phyloP scores from a whole-genome alignment of 2,113 vertebrate genomes.

The Macrotus californicus region DNA sequence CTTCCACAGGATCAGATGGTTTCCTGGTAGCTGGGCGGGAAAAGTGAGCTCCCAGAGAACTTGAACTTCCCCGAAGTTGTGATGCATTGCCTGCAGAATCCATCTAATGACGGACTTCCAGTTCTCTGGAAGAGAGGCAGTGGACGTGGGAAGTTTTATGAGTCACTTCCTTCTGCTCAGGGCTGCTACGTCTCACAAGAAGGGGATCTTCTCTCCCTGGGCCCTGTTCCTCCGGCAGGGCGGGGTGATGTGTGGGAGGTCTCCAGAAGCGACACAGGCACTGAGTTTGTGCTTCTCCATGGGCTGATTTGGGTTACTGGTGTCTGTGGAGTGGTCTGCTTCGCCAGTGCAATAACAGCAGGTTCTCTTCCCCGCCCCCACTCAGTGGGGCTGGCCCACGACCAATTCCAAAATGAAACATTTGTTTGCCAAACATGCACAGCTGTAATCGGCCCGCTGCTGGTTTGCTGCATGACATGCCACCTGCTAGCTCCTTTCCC shows the following conservation, averaged over 20 bases:
- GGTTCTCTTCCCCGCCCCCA: not conserved
- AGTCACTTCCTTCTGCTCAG: not conserved
- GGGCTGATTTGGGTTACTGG: not conserved
- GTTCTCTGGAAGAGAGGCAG: not conserved
- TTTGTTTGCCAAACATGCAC: conserved; percentile 41
- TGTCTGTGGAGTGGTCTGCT: not conserved
- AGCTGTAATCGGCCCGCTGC: not conserved
- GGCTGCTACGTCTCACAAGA: not conserved
- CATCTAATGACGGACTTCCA: not conserved
- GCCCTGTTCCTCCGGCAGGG: not conserved
- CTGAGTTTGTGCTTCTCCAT: not conserved
- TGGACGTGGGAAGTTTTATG: not conserved
- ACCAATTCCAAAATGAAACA: conserved; percentile 47
- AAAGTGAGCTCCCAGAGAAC: not conserved
- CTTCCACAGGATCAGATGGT: not conserved
- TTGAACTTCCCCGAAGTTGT: not conserved
- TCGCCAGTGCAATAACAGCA: not conserved
- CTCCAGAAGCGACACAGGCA: too few species aligned
- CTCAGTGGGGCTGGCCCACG: not conserved
- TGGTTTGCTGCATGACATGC: not conserved
- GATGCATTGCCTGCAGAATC: not conserved
- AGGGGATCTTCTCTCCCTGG: not conserved
- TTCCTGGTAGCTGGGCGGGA: not conserved
- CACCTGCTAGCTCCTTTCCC: conserved; percentile 11
- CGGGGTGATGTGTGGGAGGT: too few species aligned